Conservation (phyloP, 1,140 invertebrate genomes). For the Drosophila athabasca region DNA sequence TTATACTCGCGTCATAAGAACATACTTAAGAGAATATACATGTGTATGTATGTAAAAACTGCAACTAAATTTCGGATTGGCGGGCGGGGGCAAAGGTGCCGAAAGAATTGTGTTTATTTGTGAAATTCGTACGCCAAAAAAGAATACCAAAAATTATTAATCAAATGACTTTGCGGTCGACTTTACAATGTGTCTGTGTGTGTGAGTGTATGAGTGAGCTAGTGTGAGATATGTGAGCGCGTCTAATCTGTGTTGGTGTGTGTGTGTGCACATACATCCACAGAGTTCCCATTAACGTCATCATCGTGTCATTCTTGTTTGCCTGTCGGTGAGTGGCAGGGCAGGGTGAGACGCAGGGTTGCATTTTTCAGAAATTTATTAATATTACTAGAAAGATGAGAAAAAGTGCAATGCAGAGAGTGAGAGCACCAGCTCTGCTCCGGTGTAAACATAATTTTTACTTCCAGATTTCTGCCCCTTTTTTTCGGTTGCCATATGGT, state of each 20-base stretch:
- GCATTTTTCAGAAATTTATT: conserved; percentile 66
- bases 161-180: conserved; percentile 80
- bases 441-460: conserved; percentile 29
- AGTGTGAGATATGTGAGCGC: conserved; percentile 53
- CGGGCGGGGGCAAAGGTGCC: neutral
- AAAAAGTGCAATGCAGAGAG: too few relatives aligned
- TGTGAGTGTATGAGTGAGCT: conserved; percentile 30
- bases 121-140: conserved; percentile 72
- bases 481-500: conserved; percentile 65
- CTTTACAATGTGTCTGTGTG: conserved; percentile 51
- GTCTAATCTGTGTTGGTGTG: conserved; percentile 33
- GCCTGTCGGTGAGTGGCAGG: conserved; percentile 29
- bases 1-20: conserved; percentile 81
- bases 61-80: conserved; percentile 12
- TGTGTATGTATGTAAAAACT: conserved; percentile 28
- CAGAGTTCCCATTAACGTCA: conserved; percentile 81
- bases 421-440: neutral
- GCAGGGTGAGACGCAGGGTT: conserved; percentile 63
- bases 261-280: conserved; percentile 65
- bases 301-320: conserved; percentile 83
- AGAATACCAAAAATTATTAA: conserved; percentile 60
- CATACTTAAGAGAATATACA: conserved; percentile 63
- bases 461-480: conserved; percentile 27
- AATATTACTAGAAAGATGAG: conserved; percentile 32
- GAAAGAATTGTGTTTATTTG: conserved; percentile 66